Evolutionary conservation across 2,797 vertebrate species (phyloP).

Genomic region (Aldrovandia affinis): DNA sequence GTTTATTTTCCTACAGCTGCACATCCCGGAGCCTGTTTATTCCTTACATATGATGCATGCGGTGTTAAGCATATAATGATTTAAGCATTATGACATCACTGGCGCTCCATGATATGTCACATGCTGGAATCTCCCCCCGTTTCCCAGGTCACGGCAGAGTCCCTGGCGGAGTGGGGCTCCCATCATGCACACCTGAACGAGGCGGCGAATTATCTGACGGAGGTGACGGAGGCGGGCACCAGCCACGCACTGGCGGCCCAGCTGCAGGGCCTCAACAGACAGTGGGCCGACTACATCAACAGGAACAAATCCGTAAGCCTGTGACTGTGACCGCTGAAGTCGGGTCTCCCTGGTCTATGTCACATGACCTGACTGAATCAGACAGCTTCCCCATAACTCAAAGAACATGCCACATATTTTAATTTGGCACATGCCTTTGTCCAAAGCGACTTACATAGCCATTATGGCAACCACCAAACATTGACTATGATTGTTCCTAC

Average conservation of each 20-base stretch:
- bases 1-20: too few relatives aligned
- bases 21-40: too few relatives aligned
- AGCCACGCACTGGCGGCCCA: conserved; percentile 73
- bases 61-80: not conserved
- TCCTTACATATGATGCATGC: conserved; percentile 41
- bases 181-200: conserved; percentile 79
- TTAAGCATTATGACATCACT: not conserved
- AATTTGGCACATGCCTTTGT: too few relatives aligned
- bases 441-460: too few relatives aligned
- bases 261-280: conserved; percentile 81
- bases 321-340: not conserved
- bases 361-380: too few relatives aligned
- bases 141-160: conserved; percentile 66
- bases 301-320: conserved; percentile 79
- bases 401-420: too few relatives aligned
- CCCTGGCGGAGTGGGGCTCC: conserved; percentile 72
- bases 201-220: conserved; percentile 78
- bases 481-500: too few relatives aligned
- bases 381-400: too few relatives aligned
- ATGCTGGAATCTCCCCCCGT: not conserved
- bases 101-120: not conserved
- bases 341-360: too few relatives aligned
- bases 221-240: conserved; percentile 73
- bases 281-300: conserved; percentile 84
- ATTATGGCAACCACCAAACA: too few relatives aligned